A percentile compares a stretch with the other conserved stretches of the same genome.
Evolutionary conservation across 2,888 invertebrate genomes (phyloP).

Genomic region (Drosophila cracens): DNA sequence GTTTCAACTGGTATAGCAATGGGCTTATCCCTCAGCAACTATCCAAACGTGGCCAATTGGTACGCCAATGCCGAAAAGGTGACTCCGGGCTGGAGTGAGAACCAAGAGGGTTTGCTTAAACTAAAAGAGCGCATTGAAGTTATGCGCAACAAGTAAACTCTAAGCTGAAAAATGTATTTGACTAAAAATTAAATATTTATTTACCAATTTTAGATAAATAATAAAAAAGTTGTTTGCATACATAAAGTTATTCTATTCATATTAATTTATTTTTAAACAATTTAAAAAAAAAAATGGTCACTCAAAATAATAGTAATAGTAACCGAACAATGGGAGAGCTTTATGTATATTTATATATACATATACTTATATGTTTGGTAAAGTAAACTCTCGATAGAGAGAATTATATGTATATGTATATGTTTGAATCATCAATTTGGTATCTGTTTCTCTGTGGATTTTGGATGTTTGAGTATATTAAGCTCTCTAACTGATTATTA

Average conservation of each 20-base stretch:
- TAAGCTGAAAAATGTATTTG: not conserved
- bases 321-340: no score
- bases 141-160: slow-evolving; percentile 70
- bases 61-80: slow-evolving; percentile 86
- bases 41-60: slow-evolving; percentile 89
- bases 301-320: no score
- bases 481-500: not conserved
- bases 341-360: no score
- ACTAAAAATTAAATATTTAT: not conserved
- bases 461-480: no score
- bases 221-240: not conserved
- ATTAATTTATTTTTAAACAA: not conserved
- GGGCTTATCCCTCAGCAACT: slow-evolving; percentile 88
- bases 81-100: slow-evolving; percentile 87
- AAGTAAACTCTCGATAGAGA: no score
- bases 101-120: slow-evolving; percentile 86
- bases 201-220: not conserved
- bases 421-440: no score
- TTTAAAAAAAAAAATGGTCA: not conserved
- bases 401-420: no score
- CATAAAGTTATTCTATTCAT: not conserved
- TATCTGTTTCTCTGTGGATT: no score
- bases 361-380: no score
- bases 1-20: slow-evolving; percentile 89
- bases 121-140: slow-evolving; percentile 83